phyloP scores from a whole-genome alignment of 2,888 invertebrate genomes.

The Dione vanillae region DNA sequence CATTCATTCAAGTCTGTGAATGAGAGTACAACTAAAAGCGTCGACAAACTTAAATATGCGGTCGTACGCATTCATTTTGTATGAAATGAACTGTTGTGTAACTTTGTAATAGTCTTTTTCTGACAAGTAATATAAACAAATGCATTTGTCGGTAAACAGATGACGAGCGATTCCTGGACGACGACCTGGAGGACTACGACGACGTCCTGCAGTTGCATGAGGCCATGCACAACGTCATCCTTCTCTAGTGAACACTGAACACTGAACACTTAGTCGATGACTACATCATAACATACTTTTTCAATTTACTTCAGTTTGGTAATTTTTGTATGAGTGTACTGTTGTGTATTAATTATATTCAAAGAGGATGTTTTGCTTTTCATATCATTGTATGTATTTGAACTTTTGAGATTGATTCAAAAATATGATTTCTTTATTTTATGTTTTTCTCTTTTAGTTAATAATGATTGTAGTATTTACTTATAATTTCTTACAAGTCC shows the following conservation, averaged over 20 bases:
- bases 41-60: too few relatives aligned
- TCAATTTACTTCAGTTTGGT: constrained; percentile 13
- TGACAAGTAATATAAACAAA: too few relatives aligned
- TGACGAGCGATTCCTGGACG: constrained; percentile 65
- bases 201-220: constrained; percentile 54
- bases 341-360: constrained; percentile 25
- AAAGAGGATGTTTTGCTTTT: constrained; percentile 18
- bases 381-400: constrained; percentile 8
- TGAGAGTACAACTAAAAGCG: too few relatives aligned
- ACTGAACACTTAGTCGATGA: neutral
- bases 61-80: too few relatives aligned
- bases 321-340: constrained; percentile 23
- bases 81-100: too few relatives aligned
- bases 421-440: constrained; percentile 16
- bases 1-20: too few relatives aligned
- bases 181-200: constrained; percentile 64
- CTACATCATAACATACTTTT: neutral
- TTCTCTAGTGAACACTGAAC: constrained; percentile 48
- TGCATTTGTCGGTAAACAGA: constrained; percentile 54
- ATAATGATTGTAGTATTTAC: neutral
- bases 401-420: constrained; percentile 19
- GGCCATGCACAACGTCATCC: constrained; percentile 57
- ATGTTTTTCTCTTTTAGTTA: constrained; percentile 19
- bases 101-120: too few relatives aligned
- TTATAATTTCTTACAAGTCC: constrained; percentile 20